These are phyloP conservation scores for Drosophila pullipes DNA, from an alignment of 2,888 invertebrate genomes.

Conservation along the genomic window DNA sequence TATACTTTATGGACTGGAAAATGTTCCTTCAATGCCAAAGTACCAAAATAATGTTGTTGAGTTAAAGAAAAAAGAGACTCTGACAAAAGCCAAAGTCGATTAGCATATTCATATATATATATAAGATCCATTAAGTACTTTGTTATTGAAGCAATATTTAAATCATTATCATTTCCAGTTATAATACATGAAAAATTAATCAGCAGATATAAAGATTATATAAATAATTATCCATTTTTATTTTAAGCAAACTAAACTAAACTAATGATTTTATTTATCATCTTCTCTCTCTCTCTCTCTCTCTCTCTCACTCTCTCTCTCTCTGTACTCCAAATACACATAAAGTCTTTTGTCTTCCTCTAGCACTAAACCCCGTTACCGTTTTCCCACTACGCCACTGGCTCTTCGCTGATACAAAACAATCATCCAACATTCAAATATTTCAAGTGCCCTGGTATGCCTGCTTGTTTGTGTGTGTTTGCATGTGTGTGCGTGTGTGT, in stretches of 20 bases:
- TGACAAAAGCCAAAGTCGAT: not conserved
- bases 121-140: no score
- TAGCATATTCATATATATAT: not conserved
- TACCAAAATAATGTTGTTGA: not conserved
- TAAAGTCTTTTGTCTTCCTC: not conserved
- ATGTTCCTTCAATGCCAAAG: accelerated
- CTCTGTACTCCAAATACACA: not conserved
- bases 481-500: not conserved
- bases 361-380: no score
- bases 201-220: not conserved
- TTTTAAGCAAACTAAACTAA: not conserved
- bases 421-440: conserved; percentile 46
- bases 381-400: conserved; percentile 12
- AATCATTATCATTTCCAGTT: not conserved
- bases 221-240: not conserved
- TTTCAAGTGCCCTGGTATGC: conserved; percentile 42
- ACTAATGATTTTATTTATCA: not conserved
- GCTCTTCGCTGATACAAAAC: conserved; percentile 1
- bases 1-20: not conserved
- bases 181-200: not conserved
- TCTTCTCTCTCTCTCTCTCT: no score
- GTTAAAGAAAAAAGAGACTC: not conserved
- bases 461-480: not conserved
- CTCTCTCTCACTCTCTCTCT: no score
- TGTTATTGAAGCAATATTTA: not conserved